phyloP scores from a whole-genome alignment of 2,888 invertebrate genomes.

The Scotopteryx bipunctaria region DNA sequence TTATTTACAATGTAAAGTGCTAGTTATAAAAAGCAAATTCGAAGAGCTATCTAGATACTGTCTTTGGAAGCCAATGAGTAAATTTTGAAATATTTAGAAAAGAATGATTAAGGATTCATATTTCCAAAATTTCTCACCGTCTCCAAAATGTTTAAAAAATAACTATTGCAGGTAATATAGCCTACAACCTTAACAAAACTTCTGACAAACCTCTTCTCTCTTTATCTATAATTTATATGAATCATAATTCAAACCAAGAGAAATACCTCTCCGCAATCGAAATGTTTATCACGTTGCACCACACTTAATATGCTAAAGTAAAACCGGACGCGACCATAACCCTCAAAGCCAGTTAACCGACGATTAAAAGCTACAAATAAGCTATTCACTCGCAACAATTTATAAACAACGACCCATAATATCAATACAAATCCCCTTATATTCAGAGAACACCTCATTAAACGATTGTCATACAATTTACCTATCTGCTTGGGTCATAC shows the following conservation, averaged over 20 bases:
- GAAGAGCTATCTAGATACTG: neutral
- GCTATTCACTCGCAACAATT: slow-evolving; percentile 58
- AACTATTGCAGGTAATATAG: no score
- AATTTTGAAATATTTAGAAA: no score
- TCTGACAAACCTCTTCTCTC: no score
- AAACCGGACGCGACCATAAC: slow-evolving; percentile 58
- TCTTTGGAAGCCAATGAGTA: no score
- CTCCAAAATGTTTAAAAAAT: no score
- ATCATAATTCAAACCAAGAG: neutral
- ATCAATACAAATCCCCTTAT: slow-evolving; percentile 56
- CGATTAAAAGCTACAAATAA: slow-evolving; percentile 61
- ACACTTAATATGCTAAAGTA: slow-evolving; percentile 56
- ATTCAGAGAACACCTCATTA: slow-evolving; percentile 68
- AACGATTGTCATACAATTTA: slow-evolving; percentile 64
- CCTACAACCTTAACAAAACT: no score
- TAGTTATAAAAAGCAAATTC: slow-evolving; percentile 6
- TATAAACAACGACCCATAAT: slow-evolving; percentile 55
- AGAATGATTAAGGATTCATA: no score
- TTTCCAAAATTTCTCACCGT: no score
- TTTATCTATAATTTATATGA: no score
- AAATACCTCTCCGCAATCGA: slow-evolving; percentile 30
- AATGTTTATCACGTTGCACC: slow-evolving; percentile 48
- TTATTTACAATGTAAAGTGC: slow-evolving; percentile 17
- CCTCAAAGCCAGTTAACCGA: slow-evolving; percentile 49
- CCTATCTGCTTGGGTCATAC: slow-evolving; percentile 55